Evolutionary conservation across 2,888 invertebrate species (phyloP).

Genomic region (Xylota segnis): DNA sequence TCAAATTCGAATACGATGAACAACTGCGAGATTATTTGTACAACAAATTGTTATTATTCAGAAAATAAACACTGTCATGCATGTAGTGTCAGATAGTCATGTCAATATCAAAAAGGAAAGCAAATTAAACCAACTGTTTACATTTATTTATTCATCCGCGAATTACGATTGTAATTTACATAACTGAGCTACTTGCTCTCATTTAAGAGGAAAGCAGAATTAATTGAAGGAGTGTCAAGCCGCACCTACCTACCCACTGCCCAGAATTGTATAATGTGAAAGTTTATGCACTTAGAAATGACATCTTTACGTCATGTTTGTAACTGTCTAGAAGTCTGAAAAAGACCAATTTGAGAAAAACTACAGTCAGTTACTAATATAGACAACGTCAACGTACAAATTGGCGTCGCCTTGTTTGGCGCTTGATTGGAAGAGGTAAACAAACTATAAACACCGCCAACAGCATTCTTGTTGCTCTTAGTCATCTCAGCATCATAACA

Average conservation of each 20-base stretch:
- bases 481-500: constrained; percentile 18
- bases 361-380: not conserved
- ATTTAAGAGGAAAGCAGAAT: not conserved
- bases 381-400: constrained; percentile 10
- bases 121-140: not conserved
- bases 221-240: not conserved
- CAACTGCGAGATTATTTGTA: not conserved
- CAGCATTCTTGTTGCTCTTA: constrained; percentile 27
- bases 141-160: not conserved
- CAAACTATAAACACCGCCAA: constrained; percentile 57
- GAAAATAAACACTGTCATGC: not conserved
- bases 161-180: too few relatives aligned
- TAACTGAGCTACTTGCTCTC: not conserved
- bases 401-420: constrained; percentile 38
- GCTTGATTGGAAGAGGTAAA: constrained; percentile 31
- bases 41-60: not conserved
- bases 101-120: not conserved
- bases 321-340: not conserved
- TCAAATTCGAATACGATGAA: not conserved
- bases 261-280: not conserved
- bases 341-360: constrained; percentile 13
- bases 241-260: not conserved
- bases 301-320: not conserved
- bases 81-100: not conserved
- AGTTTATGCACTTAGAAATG: not conserved